A percentile compares a stretch with the other conserved stretches of the same genome.
These are phyloP conservation scores for Chaetops frenatus DNA, from an alignment of 2,113 vertebrate species.

Conservation along the genomic window DNA sequence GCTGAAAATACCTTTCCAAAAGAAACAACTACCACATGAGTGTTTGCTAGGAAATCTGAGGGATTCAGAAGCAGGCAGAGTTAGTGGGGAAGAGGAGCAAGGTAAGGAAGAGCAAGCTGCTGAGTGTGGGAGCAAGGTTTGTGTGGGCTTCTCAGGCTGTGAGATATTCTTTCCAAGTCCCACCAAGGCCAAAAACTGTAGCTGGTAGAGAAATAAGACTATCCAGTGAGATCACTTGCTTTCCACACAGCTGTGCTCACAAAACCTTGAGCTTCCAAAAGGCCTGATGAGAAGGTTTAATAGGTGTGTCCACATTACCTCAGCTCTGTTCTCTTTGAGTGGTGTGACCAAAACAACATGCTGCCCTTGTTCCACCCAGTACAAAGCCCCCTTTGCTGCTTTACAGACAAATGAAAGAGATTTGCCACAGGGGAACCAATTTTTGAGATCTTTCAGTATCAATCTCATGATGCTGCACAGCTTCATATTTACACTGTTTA, in stretches of 20 bases:
- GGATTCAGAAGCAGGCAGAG: background rate
- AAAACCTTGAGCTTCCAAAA: background rate
- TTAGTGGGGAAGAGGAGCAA: background rate
- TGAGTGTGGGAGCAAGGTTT: background rate
- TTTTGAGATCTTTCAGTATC: background rate
- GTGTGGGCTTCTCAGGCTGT: background rate
- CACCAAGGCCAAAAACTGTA: background rate
- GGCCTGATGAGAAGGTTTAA: background rate
- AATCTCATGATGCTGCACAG: background rate
- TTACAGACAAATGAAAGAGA: background rate
- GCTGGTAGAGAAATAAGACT: background rate
- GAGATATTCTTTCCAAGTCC: background rate
- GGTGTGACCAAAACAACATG: background rate
- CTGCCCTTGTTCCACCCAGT: background rate
- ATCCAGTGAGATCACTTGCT: background rate
- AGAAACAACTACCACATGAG: background rate
- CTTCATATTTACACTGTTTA: rapidly evolving
- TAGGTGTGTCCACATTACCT: background rate
- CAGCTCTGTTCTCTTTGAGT: background rate
- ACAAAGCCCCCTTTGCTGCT: background rate
- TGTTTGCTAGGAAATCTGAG: background rate
- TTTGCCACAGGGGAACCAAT: background rate
- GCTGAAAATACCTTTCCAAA: background rate
- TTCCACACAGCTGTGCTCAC: background rate
- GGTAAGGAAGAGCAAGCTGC: background rate